phyloP scores from a whole-genome alignment of 2,797 vertebrate genomes.

The Artibeus lituratus region DNA sequence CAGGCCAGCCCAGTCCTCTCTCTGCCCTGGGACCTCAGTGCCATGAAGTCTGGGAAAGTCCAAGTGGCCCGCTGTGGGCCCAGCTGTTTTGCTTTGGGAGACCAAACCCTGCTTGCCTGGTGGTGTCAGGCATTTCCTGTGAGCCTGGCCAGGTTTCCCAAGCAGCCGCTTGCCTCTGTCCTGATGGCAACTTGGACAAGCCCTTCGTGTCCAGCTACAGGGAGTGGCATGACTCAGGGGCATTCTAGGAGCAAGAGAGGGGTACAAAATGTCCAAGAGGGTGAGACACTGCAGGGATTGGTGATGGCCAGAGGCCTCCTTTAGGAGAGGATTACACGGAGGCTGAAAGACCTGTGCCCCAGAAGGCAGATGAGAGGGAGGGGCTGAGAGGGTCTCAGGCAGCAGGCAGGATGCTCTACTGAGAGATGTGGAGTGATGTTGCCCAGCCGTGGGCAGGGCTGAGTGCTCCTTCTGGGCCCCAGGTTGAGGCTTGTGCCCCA shows the following conservation, averaged over 20 bases:
- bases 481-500: neutral
- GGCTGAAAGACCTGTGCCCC: neutral
- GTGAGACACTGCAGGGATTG: neutral
- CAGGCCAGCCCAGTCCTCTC: neutral
- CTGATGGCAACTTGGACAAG: slow-evolving; percentile 50
- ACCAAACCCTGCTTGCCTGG: slow-evolving; percentile 48
- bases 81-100: slow-evolving; percentile 74
- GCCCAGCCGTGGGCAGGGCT: neutral
- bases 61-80: neutral
- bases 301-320: neutral
- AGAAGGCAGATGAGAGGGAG: neutral
- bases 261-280: neutral
- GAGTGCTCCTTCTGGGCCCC: neutral
- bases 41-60: slow-evolving; percentile 62
- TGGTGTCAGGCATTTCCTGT: slow-evolving; percentile 70
- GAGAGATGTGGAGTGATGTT: neutral
- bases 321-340: neutral
- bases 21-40: slow-evolving; percentile 34
- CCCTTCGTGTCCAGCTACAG: slow-evolving; percentile 50
- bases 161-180: slow-evolving; percentile 54
- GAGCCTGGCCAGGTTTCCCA: slow-evolving; percentile 38
- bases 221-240: slow-evolving; percentile 16
- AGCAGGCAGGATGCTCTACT: neutral
- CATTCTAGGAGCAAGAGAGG: neutral
- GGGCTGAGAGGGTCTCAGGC: neutral